Base-by-base conservation (phyloP, 2,113 vertebrate genomes). In the Zosterops borbonicus region DNA sequence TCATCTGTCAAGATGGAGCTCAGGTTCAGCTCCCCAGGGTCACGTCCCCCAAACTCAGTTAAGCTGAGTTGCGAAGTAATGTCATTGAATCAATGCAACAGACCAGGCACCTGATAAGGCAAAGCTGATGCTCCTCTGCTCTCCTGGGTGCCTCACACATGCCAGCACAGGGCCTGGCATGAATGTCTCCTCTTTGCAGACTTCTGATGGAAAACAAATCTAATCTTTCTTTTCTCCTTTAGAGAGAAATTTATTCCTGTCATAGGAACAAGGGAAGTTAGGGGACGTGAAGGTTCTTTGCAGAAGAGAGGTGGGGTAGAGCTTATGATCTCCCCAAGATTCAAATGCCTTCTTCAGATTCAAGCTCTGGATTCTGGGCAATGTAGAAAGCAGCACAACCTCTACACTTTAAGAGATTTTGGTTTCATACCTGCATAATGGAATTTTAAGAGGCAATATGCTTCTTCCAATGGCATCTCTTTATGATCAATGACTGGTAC, bases 41-140 rank as follows among this genome's bases (percentile, higher is more conserved):
- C 42, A 46, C 0, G 0, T 46, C 18, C 9, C 15, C 37, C 29
- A 53, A 83, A 73, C n/a, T 1, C 24, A 81, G 28, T n/a, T 33
- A 50, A 84, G 12, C 14, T 87, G 42, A 47, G 18, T 10, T 83
- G 23, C 21, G 25, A 59, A 67, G 15, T 23, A 59, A 50, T 25
- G 29, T 12, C 33, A 59, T 33, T 0, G 2, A 67, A 52, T 39
- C 23, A 42, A 28, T 17, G 14, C 24, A 69, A n/a, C 31, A 22
- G 37, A 11, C 22, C n/a, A 56, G 53, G 41, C n/a, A 79, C 10
- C 9, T 6, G 17, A 28, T 28, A 16, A 83, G 18, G 63, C 35
- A 69, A 73, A 58, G 29, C 11, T 35, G 31, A 12, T 2, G 6
- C 17, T 77, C 50, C 35, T 70, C 37, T 70, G 28, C 47, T 65